phyloP scores from a whole-genome alignment of 2,888 invertebrate species.

The Sinelater perroti region DNA sequence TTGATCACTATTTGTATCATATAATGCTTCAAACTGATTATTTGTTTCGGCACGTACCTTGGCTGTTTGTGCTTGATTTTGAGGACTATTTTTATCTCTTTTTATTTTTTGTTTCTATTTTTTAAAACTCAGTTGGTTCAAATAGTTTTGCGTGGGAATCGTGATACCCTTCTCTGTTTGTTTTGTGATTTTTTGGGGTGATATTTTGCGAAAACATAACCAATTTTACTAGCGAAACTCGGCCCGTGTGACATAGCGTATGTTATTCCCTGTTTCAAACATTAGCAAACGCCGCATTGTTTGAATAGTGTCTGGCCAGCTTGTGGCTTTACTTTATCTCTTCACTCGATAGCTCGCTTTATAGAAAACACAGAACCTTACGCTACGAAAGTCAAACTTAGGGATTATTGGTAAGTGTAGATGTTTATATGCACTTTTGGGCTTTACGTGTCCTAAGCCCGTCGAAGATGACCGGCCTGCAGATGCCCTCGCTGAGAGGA shows the following conservation, averaged over 20 bases:
- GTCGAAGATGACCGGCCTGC: too few species aligned
- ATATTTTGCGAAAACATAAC: conserved; percentile 2
- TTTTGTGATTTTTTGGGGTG: conserved; percentile 2
- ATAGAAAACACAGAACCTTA: conserved; percentile 3
- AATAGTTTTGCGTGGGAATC: conserved; percentile 2
- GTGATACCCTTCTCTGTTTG: neutral
- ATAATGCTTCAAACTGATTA: too few species aligned
- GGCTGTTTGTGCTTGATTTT: too few species aligned
- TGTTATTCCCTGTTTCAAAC: neutral
- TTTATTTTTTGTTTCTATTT: neutral
- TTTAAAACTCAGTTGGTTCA: conserved; percentile 9
- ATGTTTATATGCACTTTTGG: too few species aligned
- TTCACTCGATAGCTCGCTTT: neutral
- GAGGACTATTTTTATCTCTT: too few species aligned
- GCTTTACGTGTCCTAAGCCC: too few species aligned
- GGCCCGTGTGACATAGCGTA: neutral
- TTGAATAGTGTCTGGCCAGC: neutral
- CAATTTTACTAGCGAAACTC: neutral
- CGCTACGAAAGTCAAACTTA: conserved; percentile 3
- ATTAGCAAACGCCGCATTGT: neutral
- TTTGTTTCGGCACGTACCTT: too few species aligned
- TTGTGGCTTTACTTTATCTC: conserved; percentile 1
- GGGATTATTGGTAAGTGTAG: too few species aligned
- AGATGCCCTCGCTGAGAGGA: too few species aligned
- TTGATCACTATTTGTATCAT: conserved; percentile 1